Evolutionary conservation across 2,888 invertebrate species (phyloP).

Genomic region (Elaeidobius kamerunicus): DNA sequence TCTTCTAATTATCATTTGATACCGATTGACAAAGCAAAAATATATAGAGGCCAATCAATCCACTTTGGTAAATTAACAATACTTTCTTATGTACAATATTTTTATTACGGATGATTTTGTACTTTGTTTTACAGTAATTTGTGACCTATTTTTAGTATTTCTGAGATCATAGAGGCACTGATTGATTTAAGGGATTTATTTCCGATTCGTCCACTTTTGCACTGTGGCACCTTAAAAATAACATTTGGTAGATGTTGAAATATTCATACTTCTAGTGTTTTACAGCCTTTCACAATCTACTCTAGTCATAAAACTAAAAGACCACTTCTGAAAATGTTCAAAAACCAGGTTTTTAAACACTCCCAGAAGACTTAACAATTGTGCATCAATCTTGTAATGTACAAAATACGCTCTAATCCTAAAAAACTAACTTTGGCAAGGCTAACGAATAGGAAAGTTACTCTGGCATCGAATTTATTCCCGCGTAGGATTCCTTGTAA

Average conservation of each 20-base stretch:
- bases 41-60: background rate
- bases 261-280: background rate
- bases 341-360: background rate
- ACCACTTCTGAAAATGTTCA: no score
- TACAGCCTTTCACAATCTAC: background rate
- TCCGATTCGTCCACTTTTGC: background rate
- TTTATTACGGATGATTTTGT: slow-evolving; percentile 41
- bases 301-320: no score
- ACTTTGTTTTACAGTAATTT: slow-evolving; percentile 42
- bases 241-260: background rate
- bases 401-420: slow-evolving; percentile 11
- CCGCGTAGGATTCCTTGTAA: slow-evolving; percentile 55
- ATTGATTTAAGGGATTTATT: slow-evolving; percentile 27
- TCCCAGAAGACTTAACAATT: slow-evolving; percentile 9
- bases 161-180: slow-evolving; percentile 50
- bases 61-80: background rate
- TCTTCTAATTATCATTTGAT: no score
- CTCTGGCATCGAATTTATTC: slow-evolving; percentile 23
- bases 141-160: slow-evolving; percentile 36
- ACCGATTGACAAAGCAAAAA: no score
- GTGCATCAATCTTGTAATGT: slow-evolving; percentile 18
- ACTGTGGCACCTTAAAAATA: background rate
- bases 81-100: slow-evolving; percentile 13
- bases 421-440: slow-evolving; percentile 26
- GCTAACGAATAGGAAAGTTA: slow-evolving; percentile 26